These are phyloP conservation scores for Drosophila suboccidentalis DNA, from an alignment of 2,888 invertebrate species.

Conservation along the genomic window DNA sequence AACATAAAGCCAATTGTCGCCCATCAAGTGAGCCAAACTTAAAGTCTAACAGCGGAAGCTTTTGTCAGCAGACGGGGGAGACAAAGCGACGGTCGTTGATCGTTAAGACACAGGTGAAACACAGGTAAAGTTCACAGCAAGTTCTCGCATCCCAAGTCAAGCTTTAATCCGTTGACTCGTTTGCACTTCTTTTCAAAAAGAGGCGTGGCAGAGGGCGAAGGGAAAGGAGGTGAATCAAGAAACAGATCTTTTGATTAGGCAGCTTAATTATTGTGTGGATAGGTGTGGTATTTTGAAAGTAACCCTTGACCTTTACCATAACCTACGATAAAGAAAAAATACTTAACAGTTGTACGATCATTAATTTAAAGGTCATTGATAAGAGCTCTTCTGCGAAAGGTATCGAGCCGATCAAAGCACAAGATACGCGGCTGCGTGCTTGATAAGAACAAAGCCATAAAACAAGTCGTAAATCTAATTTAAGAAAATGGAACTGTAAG, in stretches of 20 bases:
- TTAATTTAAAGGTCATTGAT: not conserved
- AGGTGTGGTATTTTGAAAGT: not conserved
- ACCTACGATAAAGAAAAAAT: not conserved
- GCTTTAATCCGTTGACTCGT: constrained; percentile 24
- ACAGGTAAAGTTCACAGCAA: constrained; percentile 50
- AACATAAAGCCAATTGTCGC: constrained; percentile 43
- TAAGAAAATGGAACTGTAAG: not conserved
- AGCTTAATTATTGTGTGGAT: too few relatives aligned
- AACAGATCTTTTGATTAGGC: not conserved
- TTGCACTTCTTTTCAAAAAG: constrained; percentile 30
- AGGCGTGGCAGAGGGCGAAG: not conserved
- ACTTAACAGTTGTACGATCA: not conserved
- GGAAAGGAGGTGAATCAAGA: not conserved
- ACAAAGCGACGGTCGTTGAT: constrained; percentile 14
- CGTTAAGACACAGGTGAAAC: constrained; percentile 1
- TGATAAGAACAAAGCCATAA: not conserved
- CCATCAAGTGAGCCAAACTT: constrained; percentile 22
- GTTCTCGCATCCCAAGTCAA: constrained; percentile 11
- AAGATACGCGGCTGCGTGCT: not conserved
- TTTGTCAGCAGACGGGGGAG: constrained; percentile 25
- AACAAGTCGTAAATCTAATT: not conserved
- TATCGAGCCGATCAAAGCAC: constrained; percentile 11
- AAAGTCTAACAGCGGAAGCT: constrained; percentile 28
- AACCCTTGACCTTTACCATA: constrained; percentile 5
- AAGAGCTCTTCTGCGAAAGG: not conserved